A percentile compares a stretch with the other conserved stretches of the same genome.
phyloP scores from a whole-genome alignment of 2,888 invertebrate genomes.

The Hipparchia sbordonii region DNA sequence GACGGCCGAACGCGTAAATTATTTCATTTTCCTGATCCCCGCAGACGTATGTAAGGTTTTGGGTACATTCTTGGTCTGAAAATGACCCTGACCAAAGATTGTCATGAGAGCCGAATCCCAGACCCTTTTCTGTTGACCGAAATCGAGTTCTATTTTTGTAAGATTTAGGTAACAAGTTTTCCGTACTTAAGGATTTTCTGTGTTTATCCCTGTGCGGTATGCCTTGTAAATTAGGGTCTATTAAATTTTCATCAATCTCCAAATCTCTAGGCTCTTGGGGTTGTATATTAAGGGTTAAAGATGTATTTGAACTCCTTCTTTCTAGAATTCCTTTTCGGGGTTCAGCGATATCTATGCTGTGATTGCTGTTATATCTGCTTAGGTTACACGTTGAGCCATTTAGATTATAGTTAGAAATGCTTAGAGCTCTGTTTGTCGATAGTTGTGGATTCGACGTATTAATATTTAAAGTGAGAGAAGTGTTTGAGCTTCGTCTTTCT shows the following conservation, averaged over 20 bases:
- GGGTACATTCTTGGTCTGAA: constrained; percentile 65
- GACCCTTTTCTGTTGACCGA: constrained; percentile 58
- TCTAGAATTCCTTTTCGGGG: constrained; percentile 86
- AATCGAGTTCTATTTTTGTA: constrained; percentile 68
- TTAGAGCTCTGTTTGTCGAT: constrained; percentile 71
- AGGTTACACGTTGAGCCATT: constrained; percentile 79
- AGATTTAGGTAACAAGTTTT: constrained; percentile 82
- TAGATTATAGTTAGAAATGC: constrained; percentile 78
- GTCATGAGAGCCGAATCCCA: constrained; percentile 76
- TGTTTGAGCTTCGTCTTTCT: constrained; percentile 94
- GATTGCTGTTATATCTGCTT: constrained; percentile 75
- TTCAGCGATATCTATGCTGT: constrained; percentile 73
- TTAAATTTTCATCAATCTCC: constrained; percentile 70
- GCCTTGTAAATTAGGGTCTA: constrained; percentile 66
- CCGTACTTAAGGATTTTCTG: constrained; percentile 84
- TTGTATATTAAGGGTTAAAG: constrained; percentile 86
- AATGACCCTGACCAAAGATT: constrained; percentile 77
- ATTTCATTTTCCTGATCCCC: constrained; percentile 80
- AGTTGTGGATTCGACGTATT: constrained; percentile 74
- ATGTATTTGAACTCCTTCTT: constrained; percentile 91
- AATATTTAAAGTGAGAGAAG: constrained; percentile 92
- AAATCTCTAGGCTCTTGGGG: constrained; percentile 73
- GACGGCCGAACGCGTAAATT: constrained; percentile 74
- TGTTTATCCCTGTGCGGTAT: constrained; percentile 68
- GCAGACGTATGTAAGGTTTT: constrained; percentile 71